phyloP scores from a whole-genome alignment of 2,113 vertebrate species.

The Saguinus midas region DNA sequence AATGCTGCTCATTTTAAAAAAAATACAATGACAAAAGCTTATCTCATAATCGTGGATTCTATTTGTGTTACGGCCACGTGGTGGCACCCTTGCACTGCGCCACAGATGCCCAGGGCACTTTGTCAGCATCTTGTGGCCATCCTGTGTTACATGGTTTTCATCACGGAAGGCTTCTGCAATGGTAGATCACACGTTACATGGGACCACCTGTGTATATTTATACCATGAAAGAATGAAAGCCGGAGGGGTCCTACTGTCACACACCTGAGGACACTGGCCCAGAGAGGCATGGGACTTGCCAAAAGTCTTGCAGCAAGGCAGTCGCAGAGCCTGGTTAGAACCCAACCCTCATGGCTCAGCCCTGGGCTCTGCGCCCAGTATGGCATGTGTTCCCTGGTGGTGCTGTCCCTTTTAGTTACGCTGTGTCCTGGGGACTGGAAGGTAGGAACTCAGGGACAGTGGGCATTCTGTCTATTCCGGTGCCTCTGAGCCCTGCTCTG shows the following conservation, averaged over 20 bases:
- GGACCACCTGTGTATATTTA: neutral
- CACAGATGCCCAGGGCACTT: accelerated
- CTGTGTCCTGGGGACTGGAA: neutral
- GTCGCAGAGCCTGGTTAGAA: neutral
- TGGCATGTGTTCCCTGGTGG: neutral
- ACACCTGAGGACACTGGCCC: neutral
- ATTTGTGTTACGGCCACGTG: neutral
- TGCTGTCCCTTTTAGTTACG: neutral
- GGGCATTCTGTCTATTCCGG: accelerated
- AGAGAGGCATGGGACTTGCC: neutral
- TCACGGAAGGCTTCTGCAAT: neutral
- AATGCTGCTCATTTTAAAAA: neutral
- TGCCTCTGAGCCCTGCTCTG: neutral
- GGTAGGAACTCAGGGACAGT: neutral
- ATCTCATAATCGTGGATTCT: neutral
- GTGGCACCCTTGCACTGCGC: neutral
- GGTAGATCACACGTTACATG: neutral
- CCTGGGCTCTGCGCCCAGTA: neutral
- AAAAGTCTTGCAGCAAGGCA: neutral
- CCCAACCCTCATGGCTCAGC: too few relatives aligned
- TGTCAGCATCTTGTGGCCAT: accelerated
- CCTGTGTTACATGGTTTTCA: neutral
- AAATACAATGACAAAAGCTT: neutral
- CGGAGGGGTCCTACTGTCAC: accelerated
- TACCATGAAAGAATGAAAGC: neutral